Percentiles rank a stretch among this genome's conserved stretches.
Conservation (phyloP, 53 echinoderm and acorn worm species). For the Actinopyga echinites region DNA sequence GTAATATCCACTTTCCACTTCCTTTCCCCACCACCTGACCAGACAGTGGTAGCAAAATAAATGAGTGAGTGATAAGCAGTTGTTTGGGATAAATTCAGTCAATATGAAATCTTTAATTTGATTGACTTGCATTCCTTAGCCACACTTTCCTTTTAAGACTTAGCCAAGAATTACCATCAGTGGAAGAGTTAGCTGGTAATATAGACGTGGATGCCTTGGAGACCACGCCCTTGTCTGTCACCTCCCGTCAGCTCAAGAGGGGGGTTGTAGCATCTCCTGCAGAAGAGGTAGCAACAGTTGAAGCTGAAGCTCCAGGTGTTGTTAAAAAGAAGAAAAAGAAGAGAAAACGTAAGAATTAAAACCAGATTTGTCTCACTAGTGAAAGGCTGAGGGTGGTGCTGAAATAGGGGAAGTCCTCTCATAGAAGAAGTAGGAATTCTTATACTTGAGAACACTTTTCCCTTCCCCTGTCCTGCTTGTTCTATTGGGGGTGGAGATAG, state of each 20-base stretch:
- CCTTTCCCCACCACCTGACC: too few relatives aligned
- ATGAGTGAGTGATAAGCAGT: too few relatives aligned
- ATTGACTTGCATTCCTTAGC: too few relatives aligned
- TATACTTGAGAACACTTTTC: too few relatives aligned
- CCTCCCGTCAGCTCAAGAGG: slow-evolving; percentile 76
- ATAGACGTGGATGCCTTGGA: slow-evolving; percentile 85
- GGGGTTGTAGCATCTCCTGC: slow-evolving; percentile 67
- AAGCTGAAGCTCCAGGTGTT: not conserved
- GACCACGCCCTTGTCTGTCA: slow-evolving; percentile 80
- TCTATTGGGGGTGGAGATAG: too few relatives aligned
- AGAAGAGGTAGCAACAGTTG: slow-evolving; percentile 71
- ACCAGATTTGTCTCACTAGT: too few relatives aligned
- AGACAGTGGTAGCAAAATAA: too few relatives aligned
- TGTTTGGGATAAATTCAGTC: too few relatives aligned
- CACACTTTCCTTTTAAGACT: slow-evolving; percentile 49
- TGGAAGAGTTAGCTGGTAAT: slow-evolving; percentile 75
- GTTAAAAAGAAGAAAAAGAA: slow-evolving; percentile 21
- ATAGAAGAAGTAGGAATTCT: too few relatives aligned
- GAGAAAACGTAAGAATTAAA: slow-evolving; percentile 1
- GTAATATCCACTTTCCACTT: too few relatives aligned
- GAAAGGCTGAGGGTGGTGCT: not conserved
- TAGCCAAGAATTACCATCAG: slow-evolving; percentile 85
- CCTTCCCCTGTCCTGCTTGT: too few relatives aligned
- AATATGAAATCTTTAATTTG: too few relatives aligned
- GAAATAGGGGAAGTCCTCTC: not conserved